Percentiles rank a stretch among this genome's conserved stretches.
phyloP scores from a whole-genome alignment of 2,113 vertebrate species.

The Odontophorus gujanensis region DNA sequence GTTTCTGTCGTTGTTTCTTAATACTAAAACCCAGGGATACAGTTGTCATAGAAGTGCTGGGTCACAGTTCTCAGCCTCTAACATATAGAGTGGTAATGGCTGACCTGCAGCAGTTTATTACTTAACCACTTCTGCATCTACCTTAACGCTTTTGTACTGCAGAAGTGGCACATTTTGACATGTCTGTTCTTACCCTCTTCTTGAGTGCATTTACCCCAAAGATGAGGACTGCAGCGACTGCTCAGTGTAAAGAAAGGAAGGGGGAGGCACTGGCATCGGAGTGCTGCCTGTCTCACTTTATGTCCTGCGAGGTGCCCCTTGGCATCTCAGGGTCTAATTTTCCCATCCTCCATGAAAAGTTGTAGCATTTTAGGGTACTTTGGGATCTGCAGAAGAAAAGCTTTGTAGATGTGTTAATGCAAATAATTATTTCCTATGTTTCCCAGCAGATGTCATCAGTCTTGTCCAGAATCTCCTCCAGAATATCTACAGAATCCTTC shows the following conservation, averaged over 20 bases:
- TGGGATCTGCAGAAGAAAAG: neutral
- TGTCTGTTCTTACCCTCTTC: neutral
- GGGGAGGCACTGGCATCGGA: neutral
- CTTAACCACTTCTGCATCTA: neutral
- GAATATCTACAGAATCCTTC: neutral
- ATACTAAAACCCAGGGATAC: neutral
- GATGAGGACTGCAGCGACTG: neutral
- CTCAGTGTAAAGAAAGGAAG: neutral
- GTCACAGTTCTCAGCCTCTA: neutral
- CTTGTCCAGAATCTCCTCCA: neutral
- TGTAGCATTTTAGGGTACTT: neutral
- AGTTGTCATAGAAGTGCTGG: neutral
- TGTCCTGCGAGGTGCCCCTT: neutral
- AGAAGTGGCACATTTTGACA: neutral
- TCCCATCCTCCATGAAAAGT: neutral
- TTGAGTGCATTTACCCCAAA: neutral
- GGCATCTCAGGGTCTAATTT: neutral
- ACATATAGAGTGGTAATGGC: neutral
- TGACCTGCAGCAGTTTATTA: conserved; percentile 17
- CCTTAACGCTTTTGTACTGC: neutral
- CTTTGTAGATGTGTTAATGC: neutral
- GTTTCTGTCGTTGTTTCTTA: neutral
- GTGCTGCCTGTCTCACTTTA: neutral
- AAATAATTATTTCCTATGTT: neutral
- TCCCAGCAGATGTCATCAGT: neutral